Evolutionary conservation across 2,888 invertebrate species (phyloP).

Genomic region (Heliconius cydno): DNA sequence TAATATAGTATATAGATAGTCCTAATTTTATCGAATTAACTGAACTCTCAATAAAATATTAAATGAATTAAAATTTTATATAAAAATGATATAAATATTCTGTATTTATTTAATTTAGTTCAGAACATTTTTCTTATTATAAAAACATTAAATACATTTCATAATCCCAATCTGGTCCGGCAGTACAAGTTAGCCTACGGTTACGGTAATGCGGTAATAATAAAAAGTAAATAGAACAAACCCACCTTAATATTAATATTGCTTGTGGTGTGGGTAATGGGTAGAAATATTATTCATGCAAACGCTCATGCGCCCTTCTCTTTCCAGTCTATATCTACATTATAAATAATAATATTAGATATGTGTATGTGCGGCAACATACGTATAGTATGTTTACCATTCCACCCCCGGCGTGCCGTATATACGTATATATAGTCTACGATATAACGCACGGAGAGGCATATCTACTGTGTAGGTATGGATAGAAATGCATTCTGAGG

Average conservation of each 20-base stretch:
- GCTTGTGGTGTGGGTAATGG: slow-evolving; percentile 48
- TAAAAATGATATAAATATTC: background rate
- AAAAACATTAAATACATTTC: slow-evolving; percentile 18
- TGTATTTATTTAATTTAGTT: background rate
- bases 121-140: background rate
- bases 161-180: slow-evolving; percentile 32
- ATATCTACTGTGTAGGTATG: slow-evolving; percentile 31
- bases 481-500: slow-evolving; percentile 56
- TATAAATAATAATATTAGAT: slow-evolving; percentile 50
- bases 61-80: background rate
- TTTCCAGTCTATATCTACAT: slow-evolving; percentile 49
- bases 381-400: slow-evolving; percentile 42
- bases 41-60: background rate
- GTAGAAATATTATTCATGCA: slow-evolving; percentile 53
- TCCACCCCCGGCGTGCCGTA: slow-evolving; percentile 42
- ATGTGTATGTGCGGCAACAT: slow-evolving; percentile 43
- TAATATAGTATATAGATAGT: background rate
- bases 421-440: slow-evolving; percentile 16
- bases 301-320: slow-evolving; percentile 56
- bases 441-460: slow-evolving; percentile 39
- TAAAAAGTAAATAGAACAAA: slow-evolving; percentile 47
- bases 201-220: slow-evolving; percentile 40
- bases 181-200: slow-evolving; percentile 35
- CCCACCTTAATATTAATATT: slow-evolving; percentile 47
- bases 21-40: background rate